phyloP scores from a whole-genome alignment of 2,888 invertebrate genomes.

The Ceramica pisi region DNA sequence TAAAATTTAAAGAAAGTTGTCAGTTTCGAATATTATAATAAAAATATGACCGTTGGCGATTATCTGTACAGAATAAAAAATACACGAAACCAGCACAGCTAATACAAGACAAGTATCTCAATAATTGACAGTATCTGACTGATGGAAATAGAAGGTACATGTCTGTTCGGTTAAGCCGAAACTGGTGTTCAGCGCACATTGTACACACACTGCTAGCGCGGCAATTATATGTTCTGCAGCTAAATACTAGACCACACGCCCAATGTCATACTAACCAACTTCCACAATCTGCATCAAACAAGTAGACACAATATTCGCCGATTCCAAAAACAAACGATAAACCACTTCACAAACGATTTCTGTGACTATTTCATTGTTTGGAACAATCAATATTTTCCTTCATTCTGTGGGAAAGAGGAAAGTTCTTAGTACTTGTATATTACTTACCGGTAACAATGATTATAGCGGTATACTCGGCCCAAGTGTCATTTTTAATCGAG shows the following conservation, averaged over 20 bases:
- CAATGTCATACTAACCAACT: not conserved
- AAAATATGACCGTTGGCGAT: too few species aligned
- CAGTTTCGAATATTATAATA: too few species aligned
- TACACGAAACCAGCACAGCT: too few species aligned
- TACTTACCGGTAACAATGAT: constrained; percentile 55
- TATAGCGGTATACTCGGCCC: not conserved
- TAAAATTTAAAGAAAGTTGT: not conserved
- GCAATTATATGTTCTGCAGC: too few species aligned
- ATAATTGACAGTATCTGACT: not conserved
- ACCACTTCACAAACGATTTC: constrained; percentile 58
- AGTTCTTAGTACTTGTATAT: constrained; percentile 66
- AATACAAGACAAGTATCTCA: not conserved
- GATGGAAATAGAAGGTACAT: not conserved
- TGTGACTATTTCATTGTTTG: constrained; percentile 67
- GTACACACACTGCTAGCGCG: too few species aligned
- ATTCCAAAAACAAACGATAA: constrained; percentile 32
- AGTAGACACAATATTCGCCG: not conserved
- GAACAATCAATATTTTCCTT: constrained; percentile 71
- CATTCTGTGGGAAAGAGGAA: constrained; percentile 67
- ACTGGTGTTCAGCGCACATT: too few species aligned
- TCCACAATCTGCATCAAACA: constrained; percentile 2
- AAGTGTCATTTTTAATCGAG: constrained; percentile 26
- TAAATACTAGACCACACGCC: not conserved
- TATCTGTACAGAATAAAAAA: too few species aligned
- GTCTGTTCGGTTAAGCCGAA: not conserved